These are phyloP conservation scores for Cosmia pyralina DNA, from an alignment of 2,888 invertebrate species.

Conservation along the genomic window DNA sequence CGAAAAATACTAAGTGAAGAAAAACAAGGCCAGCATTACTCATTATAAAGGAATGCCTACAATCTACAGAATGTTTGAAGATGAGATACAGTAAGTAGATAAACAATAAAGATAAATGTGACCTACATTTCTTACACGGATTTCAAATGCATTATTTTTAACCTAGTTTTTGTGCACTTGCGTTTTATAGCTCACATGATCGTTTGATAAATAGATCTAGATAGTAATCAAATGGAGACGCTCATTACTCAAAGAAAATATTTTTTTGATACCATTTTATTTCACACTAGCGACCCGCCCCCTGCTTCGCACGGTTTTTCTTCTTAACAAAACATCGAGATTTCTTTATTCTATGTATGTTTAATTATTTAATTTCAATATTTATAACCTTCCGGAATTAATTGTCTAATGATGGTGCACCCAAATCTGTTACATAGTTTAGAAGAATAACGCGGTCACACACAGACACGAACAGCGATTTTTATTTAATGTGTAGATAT, in stretches of 20 bases:
- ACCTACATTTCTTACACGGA: slow-evolving; percentile 35
- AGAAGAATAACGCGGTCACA: not conserved
- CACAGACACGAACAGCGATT: not conserved
- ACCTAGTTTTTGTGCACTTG: slow-evolving; percentile 30
- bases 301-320: too few relatives aligned
- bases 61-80: slow-evolving; percentile 19
- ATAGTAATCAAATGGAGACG: not conserved
- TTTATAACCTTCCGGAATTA: not conserved
- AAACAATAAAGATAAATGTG: slow-evolving; percentile 49
- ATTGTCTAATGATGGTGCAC: not conserved
- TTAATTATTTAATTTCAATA: not conserved
- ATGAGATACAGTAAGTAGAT: slow-evolving; percentile 46
- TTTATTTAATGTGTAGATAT: not conserved
- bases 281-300: not conserved
- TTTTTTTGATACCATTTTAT: not conserved
- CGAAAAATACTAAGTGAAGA: not conserved
- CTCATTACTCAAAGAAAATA: not conserved
- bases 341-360: not conserved
- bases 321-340: not conserved
- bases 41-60: slow-evolving; percentile 33
- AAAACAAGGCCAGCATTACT: slow-evolving; percentile 21
- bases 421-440: not conserved
- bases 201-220: not conserved
- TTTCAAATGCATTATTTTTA: slow-evolving; percentile 35
- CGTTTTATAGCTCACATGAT: slow-evolving; percentile 17